Percentiles rank a stretch among this genome's conserved stretches.
phyloP scores from a whole-genome alignment of 2,113 vertebrate genomes.

The Pseudopodoces humilis region DNA sequence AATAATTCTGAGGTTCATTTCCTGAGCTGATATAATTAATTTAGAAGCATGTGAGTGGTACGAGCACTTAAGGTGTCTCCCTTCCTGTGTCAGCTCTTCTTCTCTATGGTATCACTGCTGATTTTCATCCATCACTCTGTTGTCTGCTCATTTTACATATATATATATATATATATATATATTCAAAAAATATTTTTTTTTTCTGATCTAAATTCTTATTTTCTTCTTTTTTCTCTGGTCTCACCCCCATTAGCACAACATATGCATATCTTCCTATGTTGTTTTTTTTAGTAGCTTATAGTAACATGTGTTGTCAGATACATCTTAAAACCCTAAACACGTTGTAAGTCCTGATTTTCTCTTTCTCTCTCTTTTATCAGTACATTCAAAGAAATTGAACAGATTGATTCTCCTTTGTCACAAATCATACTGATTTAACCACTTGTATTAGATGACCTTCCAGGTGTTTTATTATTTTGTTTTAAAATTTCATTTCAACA shows the following conservation, averaged over 20 bases:
- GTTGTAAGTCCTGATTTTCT: background rate
- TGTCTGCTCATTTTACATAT: background rate
- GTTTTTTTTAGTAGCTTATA: background rate
- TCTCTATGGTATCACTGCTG: background rate
- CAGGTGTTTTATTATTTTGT: background rate
- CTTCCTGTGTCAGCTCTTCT: background rate
- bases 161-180: background rate
- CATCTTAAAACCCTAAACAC: background rate
- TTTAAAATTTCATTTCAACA: background rate
- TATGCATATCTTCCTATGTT: background rate
- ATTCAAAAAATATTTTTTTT: background rate
- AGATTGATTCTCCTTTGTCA: background rate
- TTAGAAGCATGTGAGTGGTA: background rate
- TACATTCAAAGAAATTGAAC: background rate
- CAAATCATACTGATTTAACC: background rate
- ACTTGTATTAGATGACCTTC: background rate
- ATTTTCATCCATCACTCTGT: background rate
- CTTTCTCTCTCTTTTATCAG: background rate
- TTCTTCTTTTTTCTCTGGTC: background rate
- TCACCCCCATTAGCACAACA: background rate
- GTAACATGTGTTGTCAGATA: background rate
- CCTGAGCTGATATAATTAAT: conserved; percentile 28
- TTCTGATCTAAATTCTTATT: background rate
- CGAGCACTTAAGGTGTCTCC: background rate
- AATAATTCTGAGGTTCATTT: background rate